These are phyloP conservation scores for Opisthocomus hoazin DNA, from an alignment of 2,113 vertebrate genomes.

Conservation along the genomic window DNA sequence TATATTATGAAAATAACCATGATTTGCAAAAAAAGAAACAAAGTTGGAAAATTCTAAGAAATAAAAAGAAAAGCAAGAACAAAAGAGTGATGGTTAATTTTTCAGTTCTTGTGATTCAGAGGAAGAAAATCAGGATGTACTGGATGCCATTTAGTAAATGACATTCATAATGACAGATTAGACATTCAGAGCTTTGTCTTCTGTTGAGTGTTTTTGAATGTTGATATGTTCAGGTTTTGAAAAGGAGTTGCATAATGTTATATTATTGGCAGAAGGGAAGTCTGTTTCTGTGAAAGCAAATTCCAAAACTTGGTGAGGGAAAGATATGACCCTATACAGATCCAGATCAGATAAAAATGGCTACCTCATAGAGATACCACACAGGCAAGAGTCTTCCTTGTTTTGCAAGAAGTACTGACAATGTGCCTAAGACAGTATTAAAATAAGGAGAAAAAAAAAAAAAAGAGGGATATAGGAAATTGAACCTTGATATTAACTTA, in stretches of 20 bases:
- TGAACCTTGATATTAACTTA: not conserved
- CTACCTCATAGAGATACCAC: not conserved
- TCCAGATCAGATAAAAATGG: not conserved
- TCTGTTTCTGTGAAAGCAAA: not conserved
- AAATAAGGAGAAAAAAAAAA: not conserved
- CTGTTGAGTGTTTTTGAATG: not conserved
- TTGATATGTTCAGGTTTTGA: not conserved
- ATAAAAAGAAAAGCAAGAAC: not conserved
- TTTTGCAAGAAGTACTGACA: not conserved
- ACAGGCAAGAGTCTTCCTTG: not conserved
- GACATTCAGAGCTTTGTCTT: not conserved
- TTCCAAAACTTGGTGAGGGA: not conserved
- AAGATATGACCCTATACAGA: not conserved
- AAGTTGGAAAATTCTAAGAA: not conserved
- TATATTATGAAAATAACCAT: not conserved
- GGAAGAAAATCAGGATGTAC: not conserved
- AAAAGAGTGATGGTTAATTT: not conserved
- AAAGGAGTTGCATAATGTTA: not conserved
- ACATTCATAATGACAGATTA: not conserved
- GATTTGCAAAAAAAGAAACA: not conserved
- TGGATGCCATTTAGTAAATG: not conserved
- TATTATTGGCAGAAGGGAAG: not conserved
- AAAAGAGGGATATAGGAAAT: not conserved
- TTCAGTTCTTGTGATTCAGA: not conserved
- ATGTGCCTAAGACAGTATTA: accelerated